Percentiles rank a stretch among this genome's conserved stretches.
Evolutionary conservation across 2,888 invertebrate species (phyloP).

Genomic region (Diarsia mendica): DNA sequence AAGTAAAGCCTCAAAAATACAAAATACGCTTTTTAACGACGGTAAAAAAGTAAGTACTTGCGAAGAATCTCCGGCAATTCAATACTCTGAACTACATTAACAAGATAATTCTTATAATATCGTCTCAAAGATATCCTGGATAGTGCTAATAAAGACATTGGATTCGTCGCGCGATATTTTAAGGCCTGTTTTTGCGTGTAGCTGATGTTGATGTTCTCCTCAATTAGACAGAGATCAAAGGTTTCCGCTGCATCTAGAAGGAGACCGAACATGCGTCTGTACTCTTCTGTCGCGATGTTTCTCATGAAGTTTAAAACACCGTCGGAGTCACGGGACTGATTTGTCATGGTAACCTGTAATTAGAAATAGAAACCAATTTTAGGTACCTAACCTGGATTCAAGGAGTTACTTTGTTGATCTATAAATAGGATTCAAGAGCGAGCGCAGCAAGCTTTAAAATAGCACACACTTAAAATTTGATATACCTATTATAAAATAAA

Average conservation of each 20-base stretch:
- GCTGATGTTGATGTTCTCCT: conserved; percentile 92
- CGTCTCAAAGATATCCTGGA: conserved; percentile 91
- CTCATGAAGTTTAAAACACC: conserved; percentile 95
- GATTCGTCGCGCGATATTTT: conserved; percentile 92
- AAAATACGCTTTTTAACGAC: conserved; percentile 82
- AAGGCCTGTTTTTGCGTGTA: conserved; percentile 92
- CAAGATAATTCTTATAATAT: conserved; percentile 90
- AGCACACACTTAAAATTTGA: too few species aligned
- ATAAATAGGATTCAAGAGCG: too few species aligned
- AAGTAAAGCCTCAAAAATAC: conserved; percentile 61
- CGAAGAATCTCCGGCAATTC: conserved; percentile 92
- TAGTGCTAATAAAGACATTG: conserved; percentile 92
- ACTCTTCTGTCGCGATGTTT: conserved; percentile 88
- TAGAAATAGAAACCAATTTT: background rate
- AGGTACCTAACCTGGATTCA: background rate
- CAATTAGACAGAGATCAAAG: conserved; percentile 95
- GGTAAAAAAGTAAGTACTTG: conserved; percentile 93
- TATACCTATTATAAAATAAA: too few species aligned
- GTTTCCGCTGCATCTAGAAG: conserved; percentile 94
- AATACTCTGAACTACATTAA: conserved; percentile 89
- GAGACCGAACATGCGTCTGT: conserved; percentile 91
- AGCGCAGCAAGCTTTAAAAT: too few species aligned
- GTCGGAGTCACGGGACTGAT: conserved; percentile 95
- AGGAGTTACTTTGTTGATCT: too few species aligned
- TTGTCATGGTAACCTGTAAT: conserved; percentile 93